These are phyloP conservation scores for Tortricodes alternella DNA, from an alignment of 2,888 invertebrate species.

Conservation along the genomic window DNA sequence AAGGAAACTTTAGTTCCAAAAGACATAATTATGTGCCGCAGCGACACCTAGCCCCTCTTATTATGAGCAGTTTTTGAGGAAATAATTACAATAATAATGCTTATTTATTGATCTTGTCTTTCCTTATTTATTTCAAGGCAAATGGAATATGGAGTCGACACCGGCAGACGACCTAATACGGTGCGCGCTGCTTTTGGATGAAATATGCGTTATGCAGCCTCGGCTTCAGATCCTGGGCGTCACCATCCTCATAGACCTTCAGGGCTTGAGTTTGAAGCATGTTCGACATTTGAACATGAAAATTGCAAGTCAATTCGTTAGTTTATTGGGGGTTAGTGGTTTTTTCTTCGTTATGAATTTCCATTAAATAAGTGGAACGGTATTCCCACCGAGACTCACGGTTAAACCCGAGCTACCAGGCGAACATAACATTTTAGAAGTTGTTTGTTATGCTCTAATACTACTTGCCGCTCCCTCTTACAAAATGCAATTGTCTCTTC, in stretches of 20 bases:
- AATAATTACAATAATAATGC: conserved; percentile 9
- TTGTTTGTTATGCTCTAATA: conserved; percentile 8
- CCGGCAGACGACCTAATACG: conserved; percentile 68
- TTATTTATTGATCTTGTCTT: conserved; percentile 18
- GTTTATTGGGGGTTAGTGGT: conserved; percentile 67
- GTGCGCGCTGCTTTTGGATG: conserved; percentile 69
- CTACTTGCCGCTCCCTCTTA: background rate
- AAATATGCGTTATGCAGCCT: conserved; percentile 70
- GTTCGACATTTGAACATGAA: conserved; percentile 53
- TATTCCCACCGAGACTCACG: conserved; percentile 24
- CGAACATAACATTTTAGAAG: conserved; percentile 7
- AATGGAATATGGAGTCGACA: conserved; percentile 62
- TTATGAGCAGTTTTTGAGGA: conserved; percentile 8
- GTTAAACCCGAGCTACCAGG: conserved; percentile 20
- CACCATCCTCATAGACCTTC: conserved; percentile 71
- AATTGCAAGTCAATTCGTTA: conserved; percentile 67
- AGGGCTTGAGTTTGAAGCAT: conserved; percentile 60
- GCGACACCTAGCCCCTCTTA: background rate
- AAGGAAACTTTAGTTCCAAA: background rate
- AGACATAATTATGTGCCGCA: background rate
- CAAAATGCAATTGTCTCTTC: background rate
- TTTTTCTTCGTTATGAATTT: background rate
- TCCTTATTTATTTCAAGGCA: conserved; percentile 55
- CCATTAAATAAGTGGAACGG: background rate
- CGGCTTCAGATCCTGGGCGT: conserved; percentile 72